Evolutionary conservation across 2,113 vertebrate species (phyloP).

Genomic region (Papio anubis): DNA sequence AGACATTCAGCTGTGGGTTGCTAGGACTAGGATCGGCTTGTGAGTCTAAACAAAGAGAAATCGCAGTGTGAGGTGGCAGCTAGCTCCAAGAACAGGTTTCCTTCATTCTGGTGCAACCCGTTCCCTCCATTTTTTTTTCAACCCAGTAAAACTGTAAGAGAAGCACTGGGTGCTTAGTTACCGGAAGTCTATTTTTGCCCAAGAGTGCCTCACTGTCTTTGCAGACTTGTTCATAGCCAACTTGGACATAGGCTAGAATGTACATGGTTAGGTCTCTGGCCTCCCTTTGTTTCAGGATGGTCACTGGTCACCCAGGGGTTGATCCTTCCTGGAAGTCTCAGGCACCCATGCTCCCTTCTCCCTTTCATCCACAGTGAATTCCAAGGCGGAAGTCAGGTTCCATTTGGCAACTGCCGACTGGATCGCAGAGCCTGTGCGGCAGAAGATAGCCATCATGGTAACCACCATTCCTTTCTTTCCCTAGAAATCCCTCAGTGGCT

Average conservation of each 20-base stretch:
- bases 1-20: conserved; percentile 3
- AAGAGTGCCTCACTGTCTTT: background rate
- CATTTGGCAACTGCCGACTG: conserved; percentile 94
- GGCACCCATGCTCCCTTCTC: background rate
- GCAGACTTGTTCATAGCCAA: background rate
- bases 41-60: conserved; percentile 45
- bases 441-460: conserved; percentile 89
- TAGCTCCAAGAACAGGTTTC: background rate
- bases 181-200: background rate
- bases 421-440: conserved; percentile 89
- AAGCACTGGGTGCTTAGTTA: background rate
- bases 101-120: background rate
- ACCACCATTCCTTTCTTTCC: background rate
- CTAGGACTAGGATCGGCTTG: background rate
- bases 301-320: background rate
- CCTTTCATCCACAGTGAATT: conserved; percentile 86
- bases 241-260: background rate
- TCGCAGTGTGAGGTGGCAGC: background rate
- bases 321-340: background rate
- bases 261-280: background rate
- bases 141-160: background rate
- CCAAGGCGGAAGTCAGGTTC: conserved; percentile 95
- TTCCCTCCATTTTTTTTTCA: background rate
- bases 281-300: background rate
- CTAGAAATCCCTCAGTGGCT: background rate